Evolutionary conservation across 2,113 vertebrate genomes (phyloP).

Genomic region (Paralichthys olivaceus): DNA sequence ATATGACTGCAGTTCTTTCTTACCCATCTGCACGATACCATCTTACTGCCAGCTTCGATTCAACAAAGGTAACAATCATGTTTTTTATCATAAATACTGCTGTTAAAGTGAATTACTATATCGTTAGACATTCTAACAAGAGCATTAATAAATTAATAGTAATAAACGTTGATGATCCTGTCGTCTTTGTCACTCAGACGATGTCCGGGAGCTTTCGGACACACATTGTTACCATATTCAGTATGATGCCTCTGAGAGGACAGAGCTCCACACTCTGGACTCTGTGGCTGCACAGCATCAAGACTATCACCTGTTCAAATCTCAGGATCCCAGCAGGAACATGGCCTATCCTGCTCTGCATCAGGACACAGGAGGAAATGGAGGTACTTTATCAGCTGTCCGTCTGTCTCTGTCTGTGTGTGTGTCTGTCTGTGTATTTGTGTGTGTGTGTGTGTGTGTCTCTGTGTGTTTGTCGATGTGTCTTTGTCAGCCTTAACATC

Average conservation of each 20-base stretch:
- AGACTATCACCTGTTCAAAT: conserved; percentile 8
- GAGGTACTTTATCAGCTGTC: too few relatives aligned
- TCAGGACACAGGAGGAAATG: background rate
- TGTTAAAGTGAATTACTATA: background rate
- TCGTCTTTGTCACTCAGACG: conserved; percentile 19
- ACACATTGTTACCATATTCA: conserved; percentile 18
- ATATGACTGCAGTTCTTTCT: conserved; percentile 21
- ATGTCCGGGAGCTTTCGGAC: conserved; percentile 15
- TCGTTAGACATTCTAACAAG: background rate
- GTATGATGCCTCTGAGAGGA: conserved; percentile 19
- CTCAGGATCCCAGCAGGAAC: background rate
- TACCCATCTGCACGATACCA: background rate
- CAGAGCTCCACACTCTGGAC: conserved; percentile 53
- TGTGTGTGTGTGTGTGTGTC: too few relatives aligned
- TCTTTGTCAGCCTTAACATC: too few relatives aligned
- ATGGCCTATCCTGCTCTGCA: background rate
- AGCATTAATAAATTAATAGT: background rate
- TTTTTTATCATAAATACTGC: background rate
- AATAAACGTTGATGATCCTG: background rate
- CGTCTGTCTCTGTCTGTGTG: background rate
- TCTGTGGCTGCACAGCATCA: conserved; percentile 23
- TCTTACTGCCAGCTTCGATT: conserved; percentile 51
- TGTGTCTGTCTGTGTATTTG: background rate
- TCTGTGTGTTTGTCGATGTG: too few relatives aligned
- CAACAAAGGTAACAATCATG: conserved; percentile 43